These are phyloP conservation scores for Mastacembelus armatus DNA, from an alignment of 2,797 vertebrate genomes.

Conservation along the genomic window DNA sequence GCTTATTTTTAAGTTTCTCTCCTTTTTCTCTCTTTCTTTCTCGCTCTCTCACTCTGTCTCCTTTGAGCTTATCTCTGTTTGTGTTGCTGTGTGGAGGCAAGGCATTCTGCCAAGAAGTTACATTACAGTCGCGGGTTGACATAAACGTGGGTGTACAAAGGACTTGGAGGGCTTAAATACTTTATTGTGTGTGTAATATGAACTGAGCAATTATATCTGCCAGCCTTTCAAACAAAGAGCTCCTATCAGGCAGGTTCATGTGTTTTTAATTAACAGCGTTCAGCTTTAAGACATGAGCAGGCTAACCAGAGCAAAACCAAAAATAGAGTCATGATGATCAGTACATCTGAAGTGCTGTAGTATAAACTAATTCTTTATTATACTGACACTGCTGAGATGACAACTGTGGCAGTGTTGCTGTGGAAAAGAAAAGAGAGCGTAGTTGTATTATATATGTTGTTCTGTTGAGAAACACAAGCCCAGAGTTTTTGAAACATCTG, in stretches of 20 bases:
- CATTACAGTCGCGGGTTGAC: slow-evolving; percentile 77
- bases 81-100: slow-evolving; percentile 70
- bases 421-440: slow-evolving; percentile 18
- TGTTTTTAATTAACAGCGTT: slow-evolving; percentile 80
- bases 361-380: slow-evolving; percentile 31
- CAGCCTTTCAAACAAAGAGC: slow-evolving; percentile 80
- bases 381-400: slow-evolving; percentile 15
- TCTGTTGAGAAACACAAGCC: slow-evolving; percentile 21
- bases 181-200: slow-evolving; percentile 83
- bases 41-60: slow-evolving; percentile 25
- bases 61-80: slow-evolving; percentile 79
- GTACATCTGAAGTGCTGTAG: slow-evolving; percentile 31
- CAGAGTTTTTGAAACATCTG: slow-evolving; percentile 22
- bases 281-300: slow-evolving; percentile 62
- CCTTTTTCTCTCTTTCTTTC: slow-evolving; percentile 34
- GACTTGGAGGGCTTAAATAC: slow-evolving; percentile 79
- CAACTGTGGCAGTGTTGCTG: neutral
- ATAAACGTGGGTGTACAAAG: slow-evolving; percentile 81
- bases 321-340: slow-evolving; percentile 42
- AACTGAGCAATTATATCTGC: slow-evolving; percentile 82
- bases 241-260: slow-evolving; percentile 77
- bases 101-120: slow-evolving; percentile 77
- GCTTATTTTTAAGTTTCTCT: slow-evolving; percentile 71
- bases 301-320: slow-evolving; percentile 45
- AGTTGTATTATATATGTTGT: slow-evolving; percentile 25